phyloP scores from a whole-genome alignment of 2,113 vertebrate species.

The Gila orcuttii region DNA sequence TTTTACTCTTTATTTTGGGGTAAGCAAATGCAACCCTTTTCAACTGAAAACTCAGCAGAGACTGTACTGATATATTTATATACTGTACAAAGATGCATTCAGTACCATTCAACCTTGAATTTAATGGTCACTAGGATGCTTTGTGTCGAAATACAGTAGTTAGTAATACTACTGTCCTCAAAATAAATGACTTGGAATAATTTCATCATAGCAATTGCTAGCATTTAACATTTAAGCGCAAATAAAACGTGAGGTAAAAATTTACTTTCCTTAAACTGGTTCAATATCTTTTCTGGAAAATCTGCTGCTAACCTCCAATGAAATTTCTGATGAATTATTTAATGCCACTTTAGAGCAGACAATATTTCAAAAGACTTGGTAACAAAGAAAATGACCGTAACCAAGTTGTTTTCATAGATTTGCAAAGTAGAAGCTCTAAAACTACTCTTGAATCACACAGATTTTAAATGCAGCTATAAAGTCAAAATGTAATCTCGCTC shows the following conservation, averaged over 20 bases:
- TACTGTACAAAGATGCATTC: background rate
- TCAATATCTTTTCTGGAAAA: background rate
- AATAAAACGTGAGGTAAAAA: background rate
- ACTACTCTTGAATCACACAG: background rate
- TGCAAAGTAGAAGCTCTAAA: background rate
- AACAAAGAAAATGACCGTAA: background rate
- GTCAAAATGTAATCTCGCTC: background rate
- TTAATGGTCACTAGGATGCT: background rate
- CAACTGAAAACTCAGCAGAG: background rate
- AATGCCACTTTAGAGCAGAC: conserved; percentile 5
- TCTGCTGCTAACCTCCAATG: background rate
- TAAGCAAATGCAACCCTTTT: conserved; percentile 4
- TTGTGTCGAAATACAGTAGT: background rate
- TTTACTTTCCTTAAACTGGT: background rate
- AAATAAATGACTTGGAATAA: background rate
- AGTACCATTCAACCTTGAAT: background rate
- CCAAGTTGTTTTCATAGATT: background rate
- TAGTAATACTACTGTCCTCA: background rate
- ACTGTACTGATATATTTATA: background rate
- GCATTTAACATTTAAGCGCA: background rate
- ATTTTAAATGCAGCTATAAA: background rate
- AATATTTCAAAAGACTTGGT: conserved; percentile 11
- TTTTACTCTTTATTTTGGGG: background rate
- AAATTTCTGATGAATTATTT: background rate
- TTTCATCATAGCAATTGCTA: background rate